These are phyloP conservation scores for Alfaro cultratus DNA, from an alignment of 2,797 vertebrate genomes.

Conservation along the genomic window DNA sequence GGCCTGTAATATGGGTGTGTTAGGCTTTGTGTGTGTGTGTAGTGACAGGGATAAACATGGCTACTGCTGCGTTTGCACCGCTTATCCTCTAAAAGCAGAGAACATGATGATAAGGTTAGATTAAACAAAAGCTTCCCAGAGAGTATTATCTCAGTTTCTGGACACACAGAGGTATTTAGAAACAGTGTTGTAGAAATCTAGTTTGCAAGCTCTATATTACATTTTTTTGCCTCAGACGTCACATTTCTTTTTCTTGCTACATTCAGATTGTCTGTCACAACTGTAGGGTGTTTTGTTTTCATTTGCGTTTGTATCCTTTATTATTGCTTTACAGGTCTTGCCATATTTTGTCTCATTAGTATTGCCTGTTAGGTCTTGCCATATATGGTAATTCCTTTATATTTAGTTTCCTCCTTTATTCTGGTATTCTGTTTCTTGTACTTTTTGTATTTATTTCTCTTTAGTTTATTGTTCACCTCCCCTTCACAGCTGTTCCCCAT, in stretches of 20 bases:
- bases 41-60: conserved; percentile 9
- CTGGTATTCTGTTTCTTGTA: not conserved
- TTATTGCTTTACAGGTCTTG: not conserved
- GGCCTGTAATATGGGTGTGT: conserved; percentile 15
- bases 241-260: not conserved
- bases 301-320: not conserved
- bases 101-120: not conserved
- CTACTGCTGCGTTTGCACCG: not conserved
- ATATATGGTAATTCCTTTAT: not conserved
- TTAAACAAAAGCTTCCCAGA: not conserved
- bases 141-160: not conserved
- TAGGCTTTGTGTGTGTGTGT: conserved; percentile 10
- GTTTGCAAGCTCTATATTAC: not conserved
- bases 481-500: not conserved
- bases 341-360: not conserved
- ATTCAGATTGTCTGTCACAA: not conserved
- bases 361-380: not conserved
- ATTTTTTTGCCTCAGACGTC: not conserved
- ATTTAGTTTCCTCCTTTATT: not conserved
- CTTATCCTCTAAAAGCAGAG: not conserved
- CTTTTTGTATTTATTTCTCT: not conserved
- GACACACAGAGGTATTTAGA: not conserved
- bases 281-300: not conserved
- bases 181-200: not conserved
- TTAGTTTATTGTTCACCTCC: not conserved